Evolutionary conservation across 2,888 invertebrate species (phyloP).

Genomic region (Yponomeuta cagnagella): DNA sequence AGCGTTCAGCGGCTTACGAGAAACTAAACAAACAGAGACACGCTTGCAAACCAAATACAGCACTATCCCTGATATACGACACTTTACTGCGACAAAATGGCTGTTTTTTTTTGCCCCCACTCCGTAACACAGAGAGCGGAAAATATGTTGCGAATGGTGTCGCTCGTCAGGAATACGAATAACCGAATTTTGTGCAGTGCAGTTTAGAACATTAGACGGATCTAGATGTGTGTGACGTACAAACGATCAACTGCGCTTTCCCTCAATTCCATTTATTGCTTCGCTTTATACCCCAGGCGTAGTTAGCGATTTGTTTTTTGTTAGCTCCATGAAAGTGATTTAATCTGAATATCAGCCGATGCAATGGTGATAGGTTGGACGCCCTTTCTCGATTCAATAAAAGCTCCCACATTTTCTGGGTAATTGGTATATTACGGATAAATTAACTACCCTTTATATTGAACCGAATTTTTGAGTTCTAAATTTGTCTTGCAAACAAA

Average conservation of each 20-base stretch:
- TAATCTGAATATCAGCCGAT: background rate
- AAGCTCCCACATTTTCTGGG: background rate
- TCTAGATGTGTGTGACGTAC: background rate
- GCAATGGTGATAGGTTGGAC: background rate
- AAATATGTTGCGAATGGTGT: constrained; percentile 17
- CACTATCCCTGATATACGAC: constrained; percentile 26
- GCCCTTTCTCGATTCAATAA: background rate
- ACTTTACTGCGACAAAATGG: constrained; percentile 19
- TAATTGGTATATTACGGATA: background rate
- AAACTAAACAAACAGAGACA: constrained; percentile 26
- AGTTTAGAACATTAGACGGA: background rate
- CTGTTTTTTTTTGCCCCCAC: constrained; percentile 17
- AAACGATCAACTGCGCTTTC: background rate
- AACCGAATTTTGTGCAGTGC: background rate
- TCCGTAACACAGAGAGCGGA: constrained; percentile 1
- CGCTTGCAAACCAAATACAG: constrained; percentile 15
- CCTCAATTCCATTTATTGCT: constrained; percentile 5
- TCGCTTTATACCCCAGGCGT: background rate
- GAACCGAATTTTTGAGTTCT: background rate
- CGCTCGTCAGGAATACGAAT: constrained; percentile 20
- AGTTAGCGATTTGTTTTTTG: background rate
- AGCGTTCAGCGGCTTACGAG: constrained; percentile 25
- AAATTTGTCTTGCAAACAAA: background rate
- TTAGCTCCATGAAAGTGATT: background rate
- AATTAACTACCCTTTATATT: background rate